Evolutionary conservation across 2,113 vertebrate genomes (phyloP).

Genomic region (western clawed frog (Xenopus tropicalis)): DNA sequence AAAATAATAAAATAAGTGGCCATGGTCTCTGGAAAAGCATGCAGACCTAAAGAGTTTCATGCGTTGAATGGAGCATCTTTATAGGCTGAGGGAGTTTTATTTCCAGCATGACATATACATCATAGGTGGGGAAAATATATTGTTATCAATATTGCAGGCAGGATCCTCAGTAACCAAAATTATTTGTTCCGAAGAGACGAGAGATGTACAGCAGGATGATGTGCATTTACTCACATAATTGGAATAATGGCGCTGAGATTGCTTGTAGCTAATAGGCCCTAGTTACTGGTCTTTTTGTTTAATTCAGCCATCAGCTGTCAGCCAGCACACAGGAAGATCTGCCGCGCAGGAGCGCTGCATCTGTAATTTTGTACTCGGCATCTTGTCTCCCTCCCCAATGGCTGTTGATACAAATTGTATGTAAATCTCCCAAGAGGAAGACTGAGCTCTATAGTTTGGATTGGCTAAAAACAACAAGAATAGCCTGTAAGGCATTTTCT

Average conservation of each 20-base stretch:
- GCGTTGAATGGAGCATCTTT: no score
- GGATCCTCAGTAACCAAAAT: constrained; percentile 85
- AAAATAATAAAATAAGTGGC: no score
- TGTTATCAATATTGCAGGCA: constrained; percentile 77
- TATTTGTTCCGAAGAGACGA: constrained; percentile 87
- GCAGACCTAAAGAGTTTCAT: no score
- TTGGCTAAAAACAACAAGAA: constrained; percentile 78
- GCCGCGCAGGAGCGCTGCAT: constrained; percentile 94
- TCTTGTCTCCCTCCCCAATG: constrained; percentile 2
- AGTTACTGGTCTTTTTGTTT: constrained; percentile 97
- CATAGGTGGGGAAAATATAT: no score
- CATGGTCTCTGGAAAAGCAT: no score
- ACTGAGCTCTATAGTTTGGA: constrained; percentile 80
- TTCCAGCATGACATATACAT: no score
- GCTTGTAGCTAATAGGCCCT: constrained; percentile 99
- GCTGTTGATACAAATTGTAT: constrained; percentile 66
- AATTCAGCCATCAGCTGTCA: constrained; percentile 99
- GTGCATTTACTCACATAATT: constrained; percentile 99
- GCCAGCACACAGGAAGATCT: constrained; percentile 88
- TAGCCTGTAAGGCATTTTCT: constrained; percentile 60
- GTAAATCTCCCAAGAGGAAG: constrained; percentile 83
- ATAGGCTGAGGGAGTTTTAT: no score
- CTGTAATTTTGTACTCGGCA: constrained; percentile 86
- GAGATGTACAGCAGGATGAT: constrained; percentile 98
- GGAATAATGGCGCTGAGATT: constrained; percentile 99